phyloP scores from a whole-genome alignment of 2,888 invertebrate genomes.

The Tiphia femorata region DNA sequence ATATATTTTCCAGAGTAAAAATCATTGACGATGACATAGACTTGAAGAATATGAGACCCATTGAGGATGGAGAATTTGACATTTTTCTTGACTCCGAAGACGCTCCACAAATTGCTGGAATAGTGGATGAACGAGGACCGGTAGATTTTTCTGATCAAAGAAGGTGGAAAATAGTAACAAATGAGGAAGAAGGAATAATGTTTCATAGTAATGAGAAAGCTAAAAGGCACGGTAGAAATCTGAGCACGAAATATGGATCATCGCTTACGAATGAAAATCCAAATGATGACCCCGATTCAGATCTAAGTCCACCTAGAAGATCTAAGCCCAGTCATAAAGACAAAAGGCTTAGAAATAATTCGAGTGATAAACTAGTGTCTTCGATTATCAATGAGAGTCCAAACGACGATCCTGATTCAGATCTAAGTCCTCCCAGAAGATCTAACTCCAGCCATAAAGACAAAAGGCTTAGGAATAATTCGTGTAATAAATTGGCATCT shows the following conservation, averaged over 20 bases:
- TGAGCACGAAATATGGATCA: no score
- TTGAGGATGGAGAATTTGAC: constrained; percentile 77
- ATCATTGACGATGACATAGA: constrained; percentile 90
- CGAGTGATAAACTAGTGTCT: no score
- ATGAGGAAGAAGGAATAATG: constrained; percentile 51
- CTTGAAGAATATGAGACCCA: constrained; percentile 73
- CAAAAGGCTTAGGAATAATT: constrained; percentile 25
- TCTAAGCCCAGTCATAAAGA: constrained; percentile 21
- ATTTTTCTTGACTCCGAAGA: constrained; percentile 84
- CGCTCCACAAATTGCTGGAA: constrained; percentile 89
- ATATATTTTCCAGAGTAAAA: constrained; percentile 75
- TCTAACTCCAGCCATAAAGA: constrained; percentile 21
- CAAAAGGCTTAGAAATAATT: constrained; percentile 25
- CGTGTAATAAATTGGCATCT: not conserved
- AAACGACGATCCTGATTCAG: no score
- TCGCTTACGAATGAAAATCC: no score
- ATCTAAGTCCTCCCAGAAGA: constrained; percentile 56
- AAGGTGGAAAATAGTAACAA: constrained; percentile 66
- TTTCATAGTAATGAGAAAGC: constrained; percentile 15
- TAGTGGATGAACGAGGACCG: constrained; percentile 80
- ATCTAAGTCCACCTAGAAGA: constrained; percentile 56
- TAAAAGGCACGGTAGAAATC: constrained; percentile 12
- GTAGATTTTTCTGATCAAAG: constrained; percentile 57
- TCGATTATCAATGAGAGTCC: no score
- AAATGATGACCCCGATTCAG: no score